Conservation (phyloP, 2,888 invertebrate genomes). For the Cephus pulcher region DNA sequence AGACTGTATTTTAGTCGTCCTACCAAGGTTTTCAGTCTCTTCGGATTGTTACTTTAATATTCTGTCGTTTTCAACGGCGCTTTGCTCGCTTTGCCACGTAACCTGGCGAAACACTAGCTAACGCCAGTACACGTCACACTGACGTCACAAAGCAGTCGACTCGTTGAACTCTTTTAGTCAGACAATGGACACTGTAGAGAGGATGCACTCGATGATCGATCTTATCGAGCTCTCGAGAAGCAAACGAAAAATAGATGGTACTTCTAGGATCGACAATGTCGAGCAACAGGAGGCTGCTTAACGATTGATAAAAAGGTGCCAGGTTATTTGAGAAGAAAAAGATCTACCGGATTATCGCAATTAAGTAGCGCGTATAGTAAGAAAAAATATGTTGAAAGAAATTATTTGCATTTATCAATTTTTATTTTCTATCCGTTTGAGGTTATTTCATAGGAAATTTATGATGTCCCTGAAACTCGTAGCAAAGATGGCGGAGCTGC, state of each 20-base stretch:
- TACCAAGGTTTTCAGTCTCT: no score
- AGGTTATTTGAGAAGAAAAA: no score
- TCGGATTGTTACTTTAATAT: no score
- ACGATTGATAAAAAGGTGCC: no score
- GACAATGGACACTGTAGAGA: constrained; percentile 41
- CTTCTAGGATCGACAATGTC: constrained; percentile 39
- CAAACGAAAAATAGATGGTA: constrained; percentile 9
- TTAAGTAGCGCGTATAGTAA: constrained; percentile 2
- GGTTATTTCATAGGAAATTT: constrained; percentile 1
- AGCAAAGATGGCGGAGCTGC: constrained; percentile 3
- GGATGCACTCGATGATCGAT: constrained; percentile 52
- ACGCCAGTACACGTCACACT: neutral
- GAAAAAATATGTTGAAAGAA: constrained; percentile 8
- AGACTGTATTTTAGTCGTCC: no score
- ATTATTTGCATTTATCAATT: no score
- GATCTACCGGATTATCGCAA: neutral
- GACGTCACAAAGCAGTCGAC: neutral
- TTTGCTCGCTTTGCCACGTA: neutral
- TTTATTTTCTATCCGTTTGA: no score
- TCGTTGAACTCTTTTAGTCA: constrained; percentile 21
- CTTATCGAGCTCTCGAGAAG: constrained; percentile 33
- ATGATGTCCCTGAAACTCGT: constrained; percentile 12
- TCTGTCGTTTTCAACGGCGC: neutral
- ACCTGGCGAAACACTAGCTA: neutral
- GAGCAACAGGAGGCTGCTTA: constrained; percentile 41